These are phyloP conservation scores for Adoxophyes honmai DNA, from an alignment of 1,140 invertebrate species.

Conservation along the genomic window DNA sequence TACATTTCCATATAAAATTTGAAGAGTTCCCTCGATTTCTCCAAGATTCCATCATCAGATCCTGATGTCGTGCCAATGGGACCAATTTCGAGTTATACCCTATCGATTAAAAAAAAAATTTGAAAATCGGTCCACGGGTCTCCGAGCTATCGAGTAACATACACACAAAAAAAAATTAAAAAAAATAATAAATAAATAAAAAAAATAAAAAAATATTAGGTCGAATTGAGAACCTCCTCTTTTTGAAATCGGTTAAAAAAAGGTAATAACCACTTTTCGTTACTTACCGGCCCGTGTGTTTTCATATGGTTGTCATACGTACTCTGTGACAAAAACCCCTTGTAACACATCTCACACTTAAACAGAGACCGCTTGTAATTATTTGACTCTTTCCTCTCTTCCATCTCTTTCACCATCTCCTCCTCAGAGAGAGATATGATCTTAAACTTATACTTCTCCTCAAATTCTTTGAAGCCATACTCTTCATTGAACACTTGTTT, in stretches of 20 bases:
- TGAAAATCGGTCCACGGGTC: too few relatives aligned
- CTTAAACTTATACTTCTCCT: slow-evolving; percentile 5
- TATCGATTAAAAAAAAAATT: too few relatives aligned
- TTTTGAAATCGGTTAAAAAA: background rate
- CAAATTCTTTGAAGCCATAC: background rate
- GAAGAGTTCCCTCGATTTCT: too few relatives aligned
- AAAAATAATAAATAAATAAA: too few relatives aligned
- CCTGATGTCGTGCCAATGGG: too few relatives aligned
- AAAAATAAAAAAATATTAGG: too few relatives aligned
- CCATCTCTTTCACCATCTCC: slow-evolving; percentile 1
- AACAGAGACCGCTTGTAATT: background rate
- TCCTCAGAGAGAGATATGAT: background rate
- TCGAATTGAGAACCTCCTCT: too few relatives aligned
- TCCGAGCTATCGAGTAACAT: too few relatives aligned
- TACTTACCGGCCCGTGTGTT: background rate
- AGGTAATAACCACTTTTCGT: background rate
- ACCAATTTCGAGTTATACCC: too few relatives aligned
- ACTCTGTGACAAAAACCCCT: background rate
- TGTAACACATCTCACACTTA: background rate
- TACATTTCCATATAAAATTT: too few relatives aligned
- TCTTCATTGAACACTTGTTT: background rate
- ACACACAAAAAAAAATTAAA: too few relatives aligned
- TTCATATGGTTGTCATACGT: background rate
- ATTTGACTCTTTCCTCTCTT: background rate
- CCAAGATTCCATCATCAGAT: too few relatives aligned